These are phyloP conservation scores for Myotis myotis DNA, from an alignment of 2,797 vertebrate species.

Conservation along the genomic window DNA sequence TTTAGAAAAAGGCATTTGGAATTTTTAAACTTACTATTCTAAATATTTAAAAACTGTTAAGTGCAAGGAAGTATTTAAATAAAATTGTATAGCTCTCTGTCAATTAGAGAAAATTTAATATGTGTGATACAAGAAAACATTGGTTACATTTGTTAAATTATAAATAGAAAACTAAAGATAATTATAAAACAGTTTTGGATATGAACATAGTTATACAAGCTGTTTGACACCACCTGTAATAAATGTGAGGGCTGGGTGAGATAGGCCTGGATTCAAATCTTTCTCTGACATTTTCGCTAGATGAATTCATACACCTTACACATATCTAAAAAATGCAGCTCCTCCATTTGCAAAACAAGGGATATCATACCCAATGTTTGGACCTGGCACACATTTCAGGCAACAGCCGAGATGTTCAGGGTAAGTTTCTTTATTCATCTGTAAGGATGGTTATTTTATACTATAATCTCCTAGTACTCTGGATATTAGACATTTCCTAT, in stretches of 20 bases:
- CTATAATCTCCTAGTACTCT: background rate
- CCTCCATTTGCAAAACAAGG: background rate
- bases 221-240: background rate
- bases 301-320: background rate
- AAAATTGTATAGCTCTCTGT: background rate
- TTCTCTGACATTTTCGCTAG: background rate
- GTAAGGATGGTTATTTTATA: background rate
- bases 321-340: background rate
- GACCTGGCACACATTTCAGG: background rate
- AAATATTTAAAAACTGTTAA: background rate
- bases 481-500: background rate
- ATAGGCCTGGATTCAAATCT: background rate
- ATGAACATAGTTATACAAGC: background rate
- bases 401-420: background rate
- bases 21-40: background rate
- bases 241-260: background rate
- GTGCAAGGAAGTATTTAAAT: background rate
- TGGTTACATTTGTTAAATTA: background rate
- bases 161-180: background rate
- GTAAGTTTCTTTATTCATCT: background rate
- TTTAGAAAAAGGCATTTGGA: background rate
- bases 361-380: background rate
- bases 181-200: background rate
- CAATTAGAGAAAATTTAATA: background rate
- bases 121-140: background rate